Percentiles rank a stretch among this genome's conserved stretches.
Conservation (phyloP, 2,797 vertebrate genomes). For the Oophaga sylvatica region DNA sequence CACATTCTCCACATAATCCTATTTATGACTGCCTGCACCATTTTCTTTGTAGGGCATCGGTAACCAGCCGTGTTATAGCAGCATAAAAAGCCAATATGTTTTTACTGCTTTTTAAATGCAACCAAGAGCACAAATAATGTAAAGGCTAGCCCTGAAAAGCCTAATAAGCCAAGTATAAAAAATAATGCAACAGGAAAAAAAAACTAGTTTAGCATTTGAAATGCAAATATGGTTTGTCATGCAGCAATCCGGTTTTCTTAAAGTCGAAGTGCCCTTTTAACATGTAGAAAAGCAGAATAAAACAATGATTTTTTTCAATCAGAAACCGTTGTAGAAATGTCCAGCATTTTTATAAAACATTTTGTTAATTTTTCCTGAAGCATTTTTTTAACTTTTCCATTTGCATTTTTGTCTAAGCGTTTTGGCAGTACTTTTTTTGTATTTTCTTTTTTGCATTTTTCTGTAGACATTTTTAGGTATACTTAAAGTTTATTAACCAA, state of each 20-base stretch:
- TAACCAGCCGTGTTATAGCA: neutral
- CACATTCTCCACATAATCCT: conserved; percentile 8
- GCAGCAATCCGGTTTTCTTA: neutral
- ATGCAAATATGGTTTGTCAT: neutral
- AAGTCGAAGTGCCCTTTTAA: neutral
- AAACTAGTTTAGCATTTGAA: neutral
- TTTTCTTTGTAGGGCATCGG: neutral
- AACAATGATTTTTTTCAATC: no score
- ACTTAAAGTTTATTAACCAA: no score
- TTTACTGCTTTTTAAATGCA: neutral
- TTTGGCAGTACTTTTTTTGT: no score
- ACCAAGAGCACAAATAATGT: neutral
- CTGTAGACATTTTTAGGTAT: no score
- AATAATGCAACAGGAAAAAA: neutral
- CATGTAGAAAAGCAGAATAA: no score
- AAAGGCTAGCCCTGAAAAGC: neutral
- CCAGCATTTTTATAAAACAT: no score
- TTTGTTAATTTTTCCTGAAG: no score
- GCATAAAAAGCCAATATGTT: neutral
- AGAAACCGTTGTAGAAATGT: no score
- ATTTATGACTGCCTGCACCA: neutral
- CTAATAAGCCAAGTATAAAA: neutral
- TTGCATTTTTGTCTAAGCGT: no score
- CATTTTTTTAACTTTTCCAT: no score
- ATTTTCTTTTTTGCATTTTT: no score